Conservation (phyloP, 2,888 invertebrate species). For the Calameuta pallipes region DNA sequence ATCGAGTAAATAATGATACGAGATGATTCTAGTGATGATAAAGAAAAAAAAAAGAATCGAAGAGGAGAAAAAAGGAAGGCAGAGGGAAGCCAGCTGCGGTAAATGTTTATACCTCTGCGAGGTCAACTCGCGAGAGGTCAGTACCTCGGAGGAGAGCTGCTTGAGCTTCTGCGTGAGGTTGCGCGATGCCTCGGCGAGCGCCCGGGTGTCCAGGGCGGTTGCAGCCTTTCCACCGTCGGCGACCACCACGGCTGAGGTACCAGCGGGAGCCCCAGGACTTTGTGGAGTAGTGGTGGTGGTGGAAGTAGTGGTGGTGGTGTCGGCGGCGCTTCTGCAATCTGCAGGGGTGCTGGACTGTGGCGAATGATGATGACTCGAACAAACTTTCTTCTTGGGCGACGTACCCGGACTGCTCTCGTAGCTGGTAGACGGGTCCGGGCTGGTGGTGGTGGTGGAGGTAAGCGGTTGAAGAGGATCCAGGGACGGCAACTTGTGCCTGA, state of each 20-base stretch:
- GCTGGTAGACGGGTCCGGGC: background rate
- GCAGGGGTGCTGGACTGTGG: slow-evolving; percentile 29
- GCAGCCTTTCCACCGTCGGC: slow-evolving; percentile 51
- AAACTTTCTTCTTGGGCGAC: slow-evolving; percentile 54
- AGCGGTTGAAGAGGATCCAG: slow-evolving; percentile 21
- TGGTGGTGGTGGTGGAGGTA: slow-evolving; percentile 5
- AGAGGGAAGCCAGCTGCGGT: slow-evolving; percentile 51
- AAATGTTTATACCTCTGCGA: slow-evolving; percentile 59
- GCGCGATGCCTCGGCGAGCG: slow-evolving; percentile 89
- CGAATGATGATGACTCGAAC: slow-evolving; percentile 49
- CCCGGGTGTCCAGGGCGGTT: slow-evolving; percentile 75
- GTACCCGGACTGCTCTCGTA: slow-evolving; percentile 23
- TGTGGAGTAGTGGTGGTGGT: slow-evolving; percentile 26
- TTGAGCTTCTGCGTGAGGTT: slow-evolving; percentile 92
- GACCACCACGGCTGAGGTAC: slow-evolving; percentile 62
- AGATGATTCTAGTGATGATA: too few relatives aligned
- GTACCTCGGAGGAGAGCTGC: slow-evolving; percentile 89
- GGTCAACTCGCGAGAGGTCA: slow-evolving; percentile 72
- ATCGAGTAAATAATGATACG: too few relatives aligned
- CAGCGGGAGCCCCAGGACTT: slow-evolving; percentile 51
- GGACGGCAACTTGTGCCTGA: slow-evolving; percentile 40
- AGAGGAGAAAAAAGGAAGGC: slow-evolving; percentile 8
- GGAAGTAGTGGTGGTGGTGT: slow-evolving; percentile 27
- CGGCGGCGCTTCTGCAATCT: slow-evolving; percentile 30
- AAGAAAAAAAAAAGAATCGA: background rate